phyloP scores from a whole-genome alignment of 1,140 invertebrate species.

The Sitophilus oryzae region DNA sequence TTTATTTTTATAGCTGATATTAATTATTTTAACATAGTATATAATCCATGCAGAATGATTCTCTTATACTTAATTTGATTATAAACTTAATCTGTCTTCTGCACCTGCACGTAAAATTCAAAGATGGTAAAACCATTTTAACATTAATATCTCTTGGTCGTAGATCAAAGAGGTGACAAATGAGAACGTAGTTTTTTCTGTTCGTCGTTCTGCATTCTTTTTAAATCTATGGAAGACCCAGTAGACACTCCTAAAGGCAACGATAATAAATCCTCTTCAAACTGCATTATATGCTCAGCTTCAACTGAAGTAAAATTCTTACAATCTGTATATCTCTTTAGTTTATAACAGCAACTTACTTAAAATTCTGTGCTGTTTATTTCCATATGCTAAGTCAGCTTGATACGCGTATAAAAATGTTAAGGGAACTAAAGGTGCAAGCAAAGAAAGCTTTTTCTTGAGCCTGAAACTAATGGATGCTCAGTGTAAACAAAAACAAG shows the following conservation, averaged over 20 bases:
- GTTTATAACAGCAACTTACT: no score
- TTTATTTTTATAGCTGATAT: no score
- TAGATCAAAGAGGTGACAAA: conserved; percentile 18
- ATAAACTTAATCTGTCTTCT: no score
- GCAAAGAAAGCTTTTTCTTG: conserved; percentile 52
- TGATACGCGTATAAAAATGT: conserved; percentile 68
- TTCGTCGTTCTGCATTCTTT: conserved; percentile 57
- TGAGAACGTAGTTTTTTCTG: conserved; percentile 58
- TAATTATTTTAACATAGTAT: no score
- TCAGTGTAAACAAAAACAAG: no score
- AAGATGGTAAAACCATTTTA: no score
- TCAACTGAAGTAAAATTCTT: no score
- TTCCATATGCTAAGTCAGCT: conserved; percentile 70
- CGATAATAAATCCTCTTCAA: conserved; percentile 59
- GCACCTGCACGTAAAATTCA: no score
- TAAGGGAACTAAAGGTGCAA: conserved; percentile 61
- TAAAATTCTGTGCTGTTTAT: conserved; percentile 67
- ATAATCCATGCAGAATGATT: no score
- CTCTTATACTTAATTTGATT: no score
- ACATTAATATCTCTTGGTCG: no score
- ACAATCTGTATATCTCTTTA: no score
- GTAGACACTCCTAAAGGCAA: conserved; percentile 65
- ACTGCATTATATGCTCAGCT: conserved; percentile 72
- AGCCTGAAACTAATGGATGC: conserved; percentile 51
- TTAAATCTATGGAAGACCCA: conserved; percentile 60